These are phyloP conservation scores for Lagria hirta DNA, from an alignment of 2,888 invertebrate species.

Conservation along the genomic window DNA sequence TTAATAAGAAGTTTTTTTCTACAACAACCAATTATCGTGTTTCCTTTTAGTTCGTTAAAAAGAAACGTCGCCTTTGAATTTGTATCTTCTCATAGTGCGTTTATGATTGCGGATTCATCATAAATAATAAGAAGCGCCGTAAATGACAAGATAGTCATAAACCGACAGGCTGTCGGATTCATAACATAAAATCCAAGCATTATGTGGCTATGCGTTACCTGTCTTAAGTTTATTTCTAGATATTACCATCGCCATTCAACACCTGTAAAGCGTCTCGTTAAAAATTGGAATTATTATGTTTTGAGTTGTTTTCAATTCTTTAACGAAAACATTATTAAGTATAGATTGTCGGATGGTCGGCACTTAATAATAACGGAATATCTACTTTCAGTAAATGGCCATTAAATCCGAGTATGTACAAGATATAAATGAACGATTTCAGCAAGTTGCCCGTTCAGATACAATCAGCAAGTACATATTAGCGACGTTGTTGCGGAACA, in stretches of 20 bases:
- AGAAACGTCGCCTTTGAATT: constrained; percentile 8
- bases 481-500: constrained; percentile 28
- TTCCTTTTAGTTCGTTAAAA: constrained; percentile 13
- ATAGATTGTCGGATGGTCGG: constrained; percentile 14
- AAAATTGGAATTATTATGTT: constrained; percentile 17
- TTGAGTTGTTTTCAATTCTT: constrained; percentile 13
- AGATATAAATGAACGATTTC: constrained; percentile 27
- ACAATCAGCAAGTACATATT: constrained; percentile 28
- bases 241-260: constrained; percentile 20
- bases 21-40: constrained; percentile 14
- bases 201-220: constrained; percentile 31
- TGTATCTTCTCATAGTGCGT: constrained; percentile 24
- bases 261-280: constrained; percentile 18
- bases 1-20: constrained; percentile 11
- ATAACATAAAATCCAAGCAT: constrained; percentile 31
- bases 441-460: constrained; percentile 22
- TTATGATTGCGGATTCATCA: constrained; percentile 29
- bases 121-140: constrained; percentile 32
- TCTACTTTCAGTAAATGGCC: constrained; percentile 11
- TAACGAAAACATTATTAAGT: constrained; percentile 14
- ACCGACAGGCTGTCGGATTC: constrained; percentile 22
- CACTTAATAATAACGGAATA: constrained; percentile 17
- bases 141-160: constrained; percentile 29
- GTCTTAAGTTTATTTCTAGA: constrained; percentile 25
- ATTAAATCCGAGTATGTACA: constrained; percentile 25